phyloP scores from a whole-genome alignment of 2,797 vertebrate genomes.

The Gobio occitaniae region DNA sequence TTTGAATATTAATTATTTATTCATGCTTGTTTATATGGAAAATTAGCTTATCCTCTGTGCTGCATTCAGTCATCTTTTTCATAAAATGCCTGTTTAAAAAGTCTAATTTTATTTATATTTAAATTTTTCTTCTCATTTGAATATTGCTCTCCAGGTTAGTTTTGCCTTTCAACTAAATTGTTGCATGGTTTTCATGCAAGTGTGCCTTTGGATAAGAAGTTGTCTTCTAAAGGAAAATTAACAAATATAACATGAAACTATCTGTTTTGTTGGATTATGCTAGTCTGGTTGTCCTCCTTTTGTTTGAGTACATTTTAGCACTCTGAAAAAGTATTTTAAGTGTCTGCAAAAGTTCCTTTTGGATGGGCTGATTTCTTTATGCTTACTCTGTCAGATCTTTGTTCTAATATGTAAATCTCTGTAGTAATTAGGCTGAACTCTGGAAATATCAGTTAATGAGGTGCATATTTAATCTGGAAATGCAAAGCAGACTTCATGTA shows the following conservation, averaged over 20 bases:
- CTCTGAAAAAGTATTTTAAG: constrained; percentile 38
- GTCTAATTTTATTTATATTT: no score
- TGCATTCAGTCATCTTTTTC: constrained; percentile 72
- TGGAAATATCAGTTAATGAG: constrained; percentile 76
- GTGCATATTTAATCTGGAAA: constrained; percentile 83
- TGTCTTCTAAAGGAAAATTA: not conserved
- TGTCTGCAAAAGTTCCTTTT: constrained; percentile 38
- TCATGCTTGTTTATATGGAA: constrained; percentile 65
- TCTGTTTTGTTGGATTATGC: not conserved
- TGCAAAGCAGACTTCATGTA: constrained; percentile 73
- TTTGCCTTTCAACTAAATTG: constrained; percentile 19
- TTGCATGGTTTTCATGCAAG: not conserved
- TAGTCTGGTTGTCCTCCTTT: constrained; percentile 2
- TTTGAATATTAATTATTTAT: constrained; percentile 66
- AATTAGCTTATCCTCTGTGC: constrained; percentile 71
- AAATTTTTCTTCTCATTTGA: constrained; percentile 41
- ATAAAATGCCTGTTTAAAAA: constrained; percentile 76
- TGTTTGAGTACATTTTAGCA: not conserved
- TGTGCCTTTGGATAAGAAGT: not conserved
- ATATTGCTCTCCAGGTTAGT: constrained; percentile 40
- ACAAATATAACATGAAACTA: not conserved
- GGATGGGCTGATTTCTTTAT: constrained; percentile 28
- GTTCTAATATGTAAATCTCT: constrained; percentile 46
- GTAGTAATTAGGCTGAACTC: constrained; percentile 67
- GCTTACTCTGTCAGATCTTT: constrained; percentile 40